Percentiles rank a stretch among this genome's conserved stretches.
phyloP scores from a whole-genome alignment of 2,113 vertebrate genomes.

The Rhinoptilus africanus region DNA sequence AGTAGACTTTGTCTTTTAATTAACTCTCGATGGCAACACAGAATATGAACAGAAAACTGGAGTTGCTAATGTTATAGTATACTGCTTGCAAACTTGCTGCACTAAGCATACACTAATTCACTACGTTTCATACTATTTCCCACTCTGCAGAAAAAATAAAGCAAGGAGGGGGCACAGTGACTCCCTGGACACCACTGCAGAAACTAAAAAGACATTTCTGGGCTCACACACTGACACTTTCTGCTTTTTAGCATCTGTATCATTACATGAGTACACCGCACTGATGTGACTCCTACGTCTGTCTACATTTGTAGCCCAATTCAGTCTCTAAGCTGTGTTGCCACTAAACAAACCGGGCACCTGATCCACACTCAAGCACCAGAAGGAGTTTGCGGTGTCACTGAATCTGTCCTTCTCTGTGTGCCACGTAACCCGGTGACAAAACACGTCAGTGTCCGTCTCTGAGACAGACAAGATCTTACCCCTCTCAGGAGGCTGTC shows the following conservation, averaged over 20 bases:
- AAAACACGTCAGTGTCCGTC: neutral
- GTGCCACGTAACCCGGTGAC: neutral
- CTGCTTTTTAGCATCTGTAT: neutral
- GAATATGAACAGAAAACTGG: neutral
- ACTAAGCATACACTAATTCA: neutral
- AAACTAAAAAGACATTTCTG: neutral
- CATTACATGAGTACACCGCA: neutral
- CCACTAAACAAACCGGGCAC: neutral
- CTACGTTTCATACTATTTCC: neutral
- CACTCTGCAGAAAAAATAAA: neutral
- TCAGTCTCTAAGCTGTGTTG: neutral
- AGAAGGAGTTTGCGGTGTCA: neutral
- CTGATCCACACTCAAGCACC: neutral
- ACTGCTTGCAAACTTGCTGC: neutral
- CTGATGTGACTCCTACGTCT: too few species aligned
- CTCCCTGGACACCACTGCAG: neutral
- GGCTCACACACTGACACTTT: neutral
- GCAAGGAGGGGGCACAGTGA: neutral
- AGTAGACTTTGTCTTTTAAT: neutral
- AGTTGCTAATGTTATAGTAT: neutral
- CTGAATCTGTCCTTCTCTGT: neutral
- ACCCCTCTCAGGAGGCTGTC: neutral
- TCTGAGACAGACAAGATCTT: neutral
- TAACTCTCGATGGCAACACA: neutral
- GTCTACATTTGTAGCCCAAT: neutral